phyloP scores from a whole-genome alignment of 2,888 invertebrate genomes.

The Dynastes maya region DNA sequence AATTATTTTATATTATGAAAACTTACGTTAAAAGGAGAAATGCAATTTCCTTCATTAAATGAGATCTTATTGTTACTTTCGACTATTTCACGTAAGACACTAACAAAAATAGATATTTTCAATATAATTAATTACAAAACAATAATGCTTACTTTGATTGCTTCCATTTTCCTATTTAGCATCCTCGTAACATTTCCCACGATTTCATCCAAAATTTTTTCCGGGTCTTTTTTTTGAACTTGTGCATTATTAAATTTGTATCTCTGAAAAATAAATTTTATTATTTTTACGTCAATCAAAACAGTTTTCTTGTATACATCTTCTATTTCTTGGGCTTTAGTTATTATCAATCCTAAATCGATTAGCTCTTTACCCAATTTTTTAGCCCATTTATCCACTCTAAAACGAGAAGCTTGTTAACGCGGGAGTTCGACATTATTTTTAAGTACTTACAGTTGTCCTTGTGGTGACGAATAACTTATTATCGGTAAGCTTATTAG shows the following conservation, averaged over 20 bases:
- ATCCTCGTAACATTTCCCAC: slow-evolving; percentile 87
- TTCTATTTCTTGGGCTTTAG: slow-evolving; percentile 84
- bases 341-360: slow-evolving; percentile 83
- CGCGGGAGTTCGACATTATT: neutral
- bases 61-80: too few species aligned
- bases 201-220: slow-evolving; percentile 84
- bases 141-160: slow-evolving; percentile 78
- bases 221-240: slow-evolving; percentile 86
- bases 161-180: slow-evolving; percentile 90
- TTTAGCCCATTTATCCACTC: slow-evolving; percentile 86
- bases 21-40: too few species aligned
- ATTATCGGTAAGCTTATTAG: slow-evolving; percentile 34
- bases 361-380: slow-evolving; percentile 86
- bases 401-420: slow-evolving; percentile 64
- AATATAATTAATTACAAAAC: neutral
- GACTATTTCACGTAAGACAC: too few species aligned
- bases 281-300: slow-evolving; percentile 1
- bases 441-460: slow-evolving; percentile 45
- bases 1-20: too few species aligned
- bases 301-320: slow-evolving; percentile 72
- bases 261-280: slow-evolving; percentile 73
- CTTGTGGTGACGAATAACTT: slow-evolving; percentile 29
- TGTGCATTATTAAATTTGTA: slow-evolving; percentile 86
- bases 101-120: slow-evolving; percentile 9
- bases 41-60: too few species aligned